Evolutionary conservation across 1,140 invertebrate species (phyloP).

Genomic region (Luehdorfia chinensis): DNA sequence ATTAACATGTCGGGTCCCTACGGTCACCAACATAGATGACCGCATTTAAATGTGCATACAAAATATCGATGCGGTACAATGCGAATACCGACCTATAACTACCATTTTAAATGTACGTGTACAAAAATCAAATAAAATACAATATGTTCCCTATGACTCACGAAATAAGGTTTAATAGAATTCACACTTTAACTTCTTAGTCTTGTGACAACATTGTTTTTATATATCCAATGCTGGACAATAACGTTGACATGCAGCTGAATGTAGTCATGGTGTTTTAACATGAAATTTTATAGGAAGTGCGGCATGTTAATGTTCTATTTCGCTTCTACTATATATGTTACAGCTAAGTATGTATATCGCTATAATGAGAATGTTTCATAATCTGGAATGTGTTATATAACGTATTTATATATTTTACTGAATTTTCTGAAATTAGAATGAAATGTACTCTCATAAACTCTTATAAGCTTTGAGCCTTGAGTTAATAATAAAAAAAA

Average conservation of each 20-base stretch:
- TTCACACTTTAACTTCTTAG: conserved; percentile 6
- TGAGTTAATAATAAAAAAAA: too few species aligned
- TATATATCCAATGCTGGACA: conserved; percentile 54
- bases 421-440: too few species aligned
- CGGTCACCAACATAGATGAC: conserved; percentile 54
- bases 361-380: too few species aligned
- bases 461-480: too few species aligned
- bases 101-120: conserved; percentile 21
- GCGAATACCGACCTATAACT: conserved; percentile 47
- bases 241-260: conserved; percentile 61
- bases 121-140: neutral
- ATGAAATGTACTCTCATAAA: too few species aligned
- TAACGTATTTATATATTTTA: too few species aligned
- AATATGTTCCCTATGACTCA: conserved; percentile 18
- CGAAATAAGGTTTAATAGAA: conserved; percentile 13
- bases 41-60: conserved; percentile 71
- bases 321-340: too few species aligned
- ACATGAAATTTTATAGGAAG: conserved; percentile 57
- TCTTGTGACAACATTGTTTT: conserved; percentile 20
- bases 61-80: conserved; percentile 65
- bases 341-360: too few species aligned
- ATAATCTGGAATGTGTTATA: too few species aligned
- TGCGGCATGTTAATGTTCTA: conserved; percentile 30
- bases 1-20: conserved; percentile 42
- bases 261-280: conserved; percentile 64